These are phyloP conservation scores for Eurypyga helias DNA, from an alignment of 2,113 vertebrate species.

Conservation along the genomic window DNA sequence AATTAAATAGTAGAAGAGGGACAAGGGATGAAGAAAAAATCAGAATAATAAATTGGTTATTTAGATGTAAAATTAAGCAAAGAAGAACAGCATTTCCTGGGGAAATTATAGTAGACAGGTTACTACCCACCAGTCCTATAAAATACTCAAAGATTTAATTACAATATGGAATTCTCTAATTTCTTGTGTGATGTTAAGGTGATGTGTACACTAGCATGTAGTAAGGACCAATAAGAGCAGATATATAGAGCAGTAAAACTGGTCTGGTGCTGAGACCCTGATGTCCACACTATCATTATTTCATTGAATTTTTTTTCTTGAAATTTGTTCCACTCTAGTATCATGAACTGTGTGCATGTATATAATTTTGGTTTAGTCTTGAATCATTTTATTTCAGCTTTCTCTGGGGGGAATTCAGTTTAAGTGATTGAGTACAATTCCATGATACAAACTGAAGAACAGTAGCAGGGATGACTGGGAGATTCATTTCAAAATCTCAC, in stretches of 20 bases:
- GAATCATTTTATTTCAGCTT: not conserved
- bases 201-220: not conserved
- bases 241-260: not conserved
- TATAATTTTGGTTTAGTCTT: not conserved
- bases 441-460: not conserved
- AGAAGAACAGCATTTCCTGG: not conserved
- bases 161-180: not conserved
- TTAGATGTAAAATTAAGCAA: not conserved
- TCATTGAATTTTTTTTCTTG: not conserved
- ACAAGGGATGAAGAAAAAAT: not conserved
- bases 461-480: not conserved
- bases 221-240: not conserved
- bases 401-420: not conserved
- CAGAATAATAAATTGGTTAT: accelerated
- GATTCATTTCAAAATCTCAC: not conserved
- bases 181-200: not conserved
- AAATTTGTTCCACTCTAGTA: not conserved
- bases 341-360: not conserved
- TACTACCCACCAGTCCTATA: not conserved
- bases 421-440: not conserved
- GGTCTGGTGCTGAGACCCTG: not conserved
- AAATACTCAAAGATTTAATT: not conserved
- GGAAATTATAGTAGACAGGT: accelerated
- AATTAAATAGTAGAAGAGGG: not conserved
- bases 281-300: not conserved